Percentiles rank a stretch among this genome's conserved stretches.
Evolutionary conservation across 2,888 invertebrate genomes (phyloP).

Genomic region (Drosophila pseudotakahashii): DNA sequence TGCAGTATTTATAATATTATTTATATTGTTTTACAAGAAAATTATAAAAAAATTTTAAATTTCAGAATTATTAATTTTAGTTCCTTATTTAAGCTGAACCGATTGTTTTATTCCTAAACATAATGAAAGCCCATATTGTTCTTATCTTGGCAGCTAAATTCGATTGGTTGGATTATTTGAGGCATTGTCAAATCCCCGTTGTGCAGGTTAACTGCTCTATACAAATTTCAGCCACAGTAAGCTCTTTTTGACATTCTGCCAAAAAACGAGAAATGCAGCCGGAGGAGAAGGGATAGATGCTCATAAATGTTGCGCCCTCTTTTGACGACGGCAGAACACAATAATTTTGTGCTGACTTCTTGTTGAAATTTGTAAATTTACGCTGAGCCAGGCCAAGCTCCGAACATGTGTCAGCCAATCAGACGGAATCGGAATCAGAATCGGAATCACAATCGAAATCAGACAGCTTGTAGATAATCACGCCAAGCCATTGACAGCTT

Average conservation of each 20-base stretch:
- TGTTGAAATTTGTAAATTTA: constrained; percentile 78
- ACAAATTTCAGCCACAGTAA: constrained; percentile 34
- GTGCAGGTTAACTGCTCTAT: constrained; percentile 8
- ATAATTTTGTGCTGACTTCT: constrained; percentile 77
- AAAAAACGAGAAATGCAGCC: constrained; percentile 20
- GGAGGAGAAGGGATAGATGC: neutral
- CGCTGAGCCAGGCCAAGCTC: constrained; percentile 54
- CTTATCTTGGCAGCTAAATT: neutral
- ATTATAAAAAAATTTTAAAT: no score
- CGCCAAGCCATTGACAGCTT: constrained; percentile 39
- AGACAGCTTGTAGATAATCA: constrained; percentile 42
- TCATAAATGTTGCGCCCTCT: constrained; percentile 32
- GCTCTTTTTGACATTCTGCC: constrained; percentile 45
- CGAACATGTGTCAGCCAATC: constrained; percentile 37
- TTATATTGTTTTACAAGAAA: no score
- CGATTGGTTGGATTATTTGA: neutral
- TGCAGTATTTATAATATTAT: no score
- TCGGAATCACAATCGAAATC: constrained; percentile 32
- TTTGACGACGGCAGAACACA: constrained; percentile 50
- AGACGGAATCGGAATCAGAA: constrained; percentile 49
- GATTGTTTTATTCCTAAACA: no score
- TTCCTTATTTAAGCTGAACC: no score
- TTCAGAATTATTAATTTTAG: no score
- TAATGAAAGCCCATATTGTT: no score
- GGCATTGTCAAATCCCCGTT: neutral